Percentiles rank a stretch among this genome's conserved stretches.
Conservation (phyloP, 1,140 invertebrate genomes). For the Dreissena polymorpha region DNA sequence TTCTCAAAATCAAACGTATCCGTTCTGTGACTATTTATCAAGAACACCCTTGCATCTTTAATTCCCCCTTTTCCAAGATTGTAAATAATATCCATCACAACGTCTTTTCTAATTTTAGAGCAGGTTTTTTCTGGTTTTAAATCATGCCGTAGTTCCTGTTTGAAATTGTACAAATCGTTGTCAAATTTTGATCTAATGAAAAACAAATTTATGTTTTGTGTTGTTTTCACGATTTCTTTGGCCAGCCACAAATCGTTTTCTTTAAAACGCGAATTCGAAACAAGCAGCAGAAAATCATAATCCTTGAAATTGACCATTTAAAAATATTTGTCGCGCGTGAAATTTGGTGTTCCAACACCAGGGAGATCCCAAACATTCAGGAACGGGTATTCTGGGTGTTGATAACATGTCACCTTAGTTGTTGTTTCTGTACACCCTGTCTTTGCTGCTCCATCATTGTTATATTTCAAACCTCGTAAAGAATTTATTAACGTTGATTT, state of each 20-base stretch:
- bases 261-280: conserved; percentile 21
- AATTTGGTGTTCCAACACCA: conserved; percentile 39
- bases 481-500: conserved; percentile 54
- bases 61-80: too few species aligned
- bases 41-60: too few species aligned
- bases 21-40: too few species aligned
- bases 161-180: too few species aligned
- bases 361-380: conserved; percentile 47
- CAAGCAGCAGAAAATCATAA: not conserved
- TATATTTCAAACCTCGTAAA: conserved; percentile 27
- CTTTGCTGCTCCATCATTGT: conserved; percentile 30
- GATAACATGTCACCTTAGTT: conserved; percentile 38
- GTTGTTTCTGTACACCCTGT: conserved; percentile 42
- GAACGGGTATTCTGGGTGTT: conserved; percentile 26
- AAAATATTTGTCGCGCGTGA: conserved; percentile 17
- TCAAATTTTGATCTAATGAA: not conserved
- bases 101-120: too few species aligned
- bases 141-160: too few species aligned
- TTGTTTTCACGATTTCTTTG: conserved; percentile 20
- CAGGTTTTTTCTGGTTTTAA: too few species aligned
- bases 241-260: conserved; percentile 43
- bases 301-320: not conserved
- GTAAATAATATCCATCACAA: too few species aligned
- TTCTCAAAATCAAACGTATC: too few species aligned
- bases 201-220: not conserved